Conservation (phyloP, 2,888 invertebrate genomes). For the Lasioglossum vierecki region DNA sequence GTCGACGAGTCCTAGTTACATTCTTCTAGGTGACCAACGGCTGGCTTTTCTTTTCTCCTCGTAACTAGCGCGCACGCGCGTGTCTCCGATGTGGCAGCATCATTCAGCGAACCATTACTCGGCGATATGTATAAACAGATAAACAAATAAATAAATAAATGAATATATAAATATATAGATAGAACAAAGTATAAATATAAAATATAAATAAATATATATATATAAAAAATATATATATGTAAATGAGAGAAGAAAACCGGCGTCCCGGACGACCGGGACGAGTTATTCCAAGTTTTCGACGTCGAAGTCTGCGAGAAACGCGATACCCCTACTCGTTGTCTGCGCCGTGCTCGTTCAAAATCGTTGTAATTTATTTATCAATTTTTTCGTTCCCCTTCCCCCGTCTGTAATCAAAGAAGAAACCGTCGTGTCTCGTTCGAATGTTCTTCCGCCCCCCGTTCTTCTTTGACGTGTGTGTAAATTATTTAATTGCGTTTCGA, state of each 20-base stretch:
- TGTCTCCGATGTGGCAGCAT: conserved; percentile 35
- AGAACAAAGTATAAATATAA: conserved; percentile 57
- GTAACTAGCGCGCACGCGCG: not conserved
- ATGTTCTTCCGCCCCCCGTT: no score
- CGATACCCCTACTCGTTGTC: not conserved
- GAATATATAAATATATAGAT: conserved; percentile 61
- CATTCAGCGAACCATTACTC: conserved; percentile 47
- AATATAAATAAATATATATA: conserved; percentile 37
- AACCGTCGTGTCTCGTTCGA: conserved; percentile 2
- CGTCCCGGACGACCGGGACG: conserved; percentile 46
- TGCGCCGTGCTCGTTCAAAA: not conserved
- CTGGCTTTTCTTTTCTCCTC: conserved; percentile 1
- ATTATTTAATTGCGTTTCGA: conserved; percentile 7
- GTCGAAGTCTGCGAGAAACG: conserved; percentile 51
- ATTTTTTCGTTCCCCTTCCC: not conserved
- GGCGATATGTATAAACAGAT: conserved; percentile 63
- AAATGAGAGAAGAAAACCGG: conserved; percentile 62
- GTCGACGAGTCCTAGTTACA: not conserved
- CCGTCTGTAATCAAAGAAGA: not conserved
- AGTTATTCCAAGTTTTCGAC: conserved; percentile 52
- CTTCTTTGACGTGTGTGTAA: not conserved
- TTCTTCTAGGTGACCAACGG: not conserved
- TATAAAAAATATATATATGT: conserved; percentile 55
- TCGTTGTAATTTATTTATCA: conserved; percentile 4
- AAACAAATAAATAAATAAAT: conserved; percentile 56